Evolutionary conservation across 1,140 invertebrate genomes (phyloP).

Genomic region (Lepidotrigona ventralis): DNA sequence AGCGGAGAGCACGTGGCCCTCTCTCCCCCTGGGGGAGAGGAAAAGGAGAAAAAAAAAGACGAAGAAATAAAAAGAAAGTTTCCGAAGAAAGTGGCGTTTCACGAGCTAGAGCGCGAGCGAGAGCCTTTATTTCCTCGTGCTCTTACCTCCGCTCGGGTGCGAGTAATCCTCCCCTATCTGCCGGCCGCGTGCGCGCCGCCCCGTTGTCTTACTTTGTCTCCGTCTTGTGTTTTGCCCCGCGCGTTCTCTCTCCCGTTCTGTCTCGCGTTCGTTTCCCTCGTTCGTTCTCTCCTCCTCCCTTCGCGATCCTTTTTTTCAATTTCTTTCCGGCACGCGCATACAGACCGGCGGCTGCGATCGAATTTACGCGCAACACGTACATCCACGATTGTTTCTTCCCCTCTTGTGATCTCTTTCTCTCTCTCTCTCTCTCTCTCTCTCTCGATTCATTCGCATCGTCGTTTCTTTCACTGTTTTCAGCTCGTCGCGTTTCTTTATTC

Average conservation of each 20-base stretch:
- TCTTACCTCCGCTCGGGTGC: conserved; percentile 39
- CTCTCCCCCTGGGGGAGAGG: too few relatives aligned
- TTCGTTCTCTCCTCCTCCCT: neutral
- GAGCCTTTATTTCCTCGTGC: conserved; percentile 59
- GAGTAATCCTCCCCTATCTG: conserved; percentile 44
- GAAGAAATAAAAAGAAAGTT: conserved; percentile 30
- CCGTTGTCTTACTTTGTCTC: neutral
- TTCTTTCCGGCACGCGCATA: conserved; percentile 3
- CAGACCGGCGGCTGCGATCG: neutral
- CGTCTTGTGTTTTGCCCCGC: neutral
- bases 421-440: neutral
- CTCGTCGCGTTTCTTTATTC: conserved; percentile 17
- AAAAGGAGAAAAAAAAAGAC: too few relatives aligned
- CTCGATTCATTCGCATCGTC: neutral
- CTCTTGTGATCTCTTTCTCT: neutral
- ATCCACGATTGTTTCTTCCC: neutral
- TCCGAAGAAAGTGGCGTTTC: conserved; percentile 58
- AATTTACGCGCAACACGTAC: conserved; percentile 34
- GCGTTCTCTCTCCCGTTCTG: neutral
- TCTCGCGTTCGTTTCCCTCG: neutral
- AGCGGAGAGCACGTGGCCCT: conserved; percentile 18
- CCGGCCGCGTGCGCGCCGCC: neutral
- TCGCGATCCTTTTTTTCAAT: conserved; percentile 32
- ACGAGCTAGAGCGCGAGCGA: conserved; percentile 44
- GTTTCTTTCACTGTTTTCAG: conserved; percentile 11